Evolutionary conservation across 2,113 vertebrate genomes (phyloP).

Genomic region (Actenoides hombroni): DNA sequence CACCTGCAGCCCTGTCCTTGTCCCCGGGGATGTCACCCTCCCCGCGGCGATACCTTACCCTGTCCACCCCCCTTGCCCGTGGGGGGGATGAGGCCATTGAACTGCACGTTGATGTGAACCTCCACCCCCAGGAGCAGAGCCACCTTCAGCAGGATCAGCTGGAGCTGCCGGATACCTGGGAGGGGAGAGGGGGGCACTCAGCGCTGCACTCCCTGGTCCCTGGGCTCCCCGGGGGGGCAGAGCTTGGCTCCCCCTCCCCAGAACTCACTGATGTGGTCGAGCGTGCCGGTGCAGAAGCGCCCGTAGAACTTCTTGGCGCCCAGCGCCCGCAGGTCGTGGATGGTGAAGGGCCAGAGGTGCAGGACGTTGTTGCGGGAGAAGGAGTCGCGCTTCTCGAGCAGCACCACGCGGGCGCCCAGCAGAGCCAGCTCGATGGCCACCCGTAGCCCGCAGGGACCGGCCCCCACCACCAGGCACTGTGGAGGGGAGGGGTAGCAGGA

Average conservation of each 20-base stretch:
- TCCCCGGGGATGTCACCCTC: not conserved
- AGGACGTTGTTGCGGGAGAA: constrained; percentile 97
- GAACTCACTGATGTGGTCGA: constrained; percentile 94
- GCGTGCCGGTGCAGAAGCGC: constrained; percentile 86
- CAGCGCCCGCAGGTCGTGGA: constrained; percentile 85
- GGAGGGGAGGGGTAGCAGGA: accelerated
- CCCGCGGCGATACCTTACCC: not conserved
- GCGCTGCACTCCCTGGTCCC: accelerated
- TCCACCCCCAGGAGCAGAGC: constrained; percentile 89
- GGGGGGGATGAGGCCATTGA: constrained; percentile 79
- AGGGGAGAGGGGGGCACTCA: not conserved
- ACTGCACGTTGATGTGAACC: constrained; percentile 85
- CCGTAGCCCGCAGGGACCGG: constrained; percentile 91
- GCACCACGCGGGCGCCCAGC: constrained; percentile 86
- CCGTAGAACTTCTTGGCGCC: constrained; percentile 95
- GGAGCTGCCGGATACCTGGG: constrained; percentile 93
- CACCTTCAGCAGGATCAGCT: constrained; percentile 90
- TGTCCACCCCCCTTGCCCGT: not conserved
- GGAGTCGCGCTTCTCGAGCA: constrained; percentile 87
- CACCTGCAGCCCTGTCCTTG: not conserved
- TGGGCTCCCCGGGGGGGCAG: accelerated
- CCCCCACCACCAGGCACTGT: constrained; percentile 91
- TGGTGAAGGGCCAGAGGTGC: constrained; percentile 95
- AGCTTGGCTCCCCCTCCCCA: accelerated
- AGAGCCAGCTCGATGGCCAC: constrained; percentile 87